Conservation (phyloP, 2,113 vertebrate species). For the Limanda limanda region DNA sequence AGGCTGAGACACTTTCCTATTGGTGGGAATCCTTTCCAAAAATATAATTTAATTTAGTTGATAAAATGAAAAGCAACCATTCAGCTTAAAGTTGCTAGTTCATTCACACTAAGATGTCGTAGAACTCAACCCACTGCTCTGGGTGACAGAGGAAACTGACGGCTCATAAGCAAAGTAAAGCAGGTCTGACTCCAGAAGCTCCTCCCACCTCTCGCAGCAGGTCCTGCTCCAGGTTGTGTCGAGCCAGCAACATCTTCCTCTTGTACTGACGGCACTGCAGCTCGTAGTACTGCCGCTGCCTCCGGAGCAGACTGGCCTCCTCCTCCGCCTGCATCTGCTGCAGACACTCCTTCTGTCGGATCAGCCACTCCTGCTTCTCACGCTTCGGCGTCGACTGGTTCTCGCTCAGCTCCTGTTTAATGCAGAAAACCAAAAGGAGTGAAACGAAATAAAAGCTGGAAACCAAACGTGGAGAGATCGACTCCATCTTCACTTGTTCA, state of each 20-base stretch:
- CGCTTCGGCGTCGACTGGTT: slow-evolving; percentile 92
- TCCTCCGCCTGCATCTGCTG: slow-evolving; percentile 93
- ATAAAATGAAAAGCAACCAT: no score
- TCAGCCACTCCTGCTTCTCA: slow-evolving; percentile 93
- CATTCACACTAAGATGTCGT: no score
- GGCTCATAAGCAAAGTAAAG: background rate
- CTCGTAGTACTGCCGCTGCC: slow-evolving; percentile 92
- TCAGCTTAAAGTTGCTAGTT: no score
- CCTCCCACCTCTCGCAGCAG: slow-evolving; percentile 88
- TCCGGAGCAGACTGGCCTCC: slow-evolving; percentile 87
- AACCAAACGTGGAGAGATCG: background rate
- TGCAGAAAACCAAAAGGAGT: background rate
- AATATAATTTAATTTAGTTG: no score
- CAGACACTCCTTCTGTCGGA: slow-evolving; percentile 91
- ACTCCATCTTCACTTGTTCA: no score
- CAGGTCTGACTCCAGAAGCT: no score
- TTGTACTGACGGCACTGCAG: slow-evolving; percentile 92
- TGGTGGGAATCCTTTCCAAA: no score
- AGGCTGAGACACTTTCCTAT: no score
- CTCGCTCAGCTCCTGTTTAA: slow-evolving; percentile 88
- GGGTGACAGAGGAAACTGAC: no score
- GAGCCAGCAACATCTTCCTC: slow-evolving; percentile 91
- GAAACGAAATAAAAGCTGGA: no score
- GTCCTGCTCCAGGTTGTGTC: slow-evolving; percentile 93
- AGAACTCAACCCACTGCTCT: no score